Base-by-base conservation (phyloP, 2,113 vertebrate genomes). In the Spea bombifrons region DNA sequence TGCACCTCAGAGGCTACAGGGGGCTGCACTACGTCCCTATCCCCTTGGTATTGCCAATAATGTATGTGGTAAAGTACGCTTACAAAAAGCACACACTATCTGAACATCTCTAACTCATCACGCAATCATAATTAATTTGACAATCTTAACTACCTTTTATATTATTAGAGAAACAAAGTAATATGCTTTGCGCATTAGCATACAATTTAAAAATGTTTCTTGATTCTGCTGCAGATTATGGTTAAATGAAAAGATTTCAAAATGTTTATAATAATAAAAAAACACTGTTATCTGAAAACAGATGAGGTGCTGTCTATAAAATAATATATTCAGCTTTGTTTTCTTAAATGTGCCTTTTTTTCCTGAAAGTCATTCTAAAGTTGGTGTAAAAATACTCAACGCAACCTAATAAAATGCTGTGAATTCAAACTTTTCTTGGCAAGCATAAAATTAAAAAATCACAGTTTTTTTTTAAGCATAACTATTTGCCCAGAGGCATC, bases 401-500 rank as follows among this genome's bases (percentile, higher is more conserved):
- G 67, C 44, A 69, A 69, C 75, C 70, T 9, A 52, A 66, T 70
- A 73, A 71, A 65, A 73, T 46, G 48, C 63, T 30, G 17, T 15
- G 49, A 30, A 52, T 44, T 72, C 66, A 71, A 80, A 73, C 61
- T 55, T 67, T 73, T 55, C 71, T 66, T 72, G 48, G 70, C 70
- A 73, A 57, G 59, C 9, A 74, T 75, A 80, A 74, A 57, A 75
- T 52, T 49, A 30, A 71, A 57, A 67, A 65, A 66, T 66, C 61
- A 67, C 4, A 81, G 81, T 81, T 81, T 85, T 69, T 84, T 67
- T 86, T 87, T 81, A 80, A 46, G 86, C 83, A 83, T 82, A 80
- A 67, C 74, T 85, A 83, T 87, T 83, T 86, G 88, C 88, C 84
- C 87, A 84, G 10, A 81, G 90, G 87, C 89, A 89, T 83, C 88